A percentile compares a stretch with the other conserved stretches of the same genome.
Evolutionary conservation across 2,113 vertebrate species (phyloP).

Genomic region (Vidua macroura): DNA sequence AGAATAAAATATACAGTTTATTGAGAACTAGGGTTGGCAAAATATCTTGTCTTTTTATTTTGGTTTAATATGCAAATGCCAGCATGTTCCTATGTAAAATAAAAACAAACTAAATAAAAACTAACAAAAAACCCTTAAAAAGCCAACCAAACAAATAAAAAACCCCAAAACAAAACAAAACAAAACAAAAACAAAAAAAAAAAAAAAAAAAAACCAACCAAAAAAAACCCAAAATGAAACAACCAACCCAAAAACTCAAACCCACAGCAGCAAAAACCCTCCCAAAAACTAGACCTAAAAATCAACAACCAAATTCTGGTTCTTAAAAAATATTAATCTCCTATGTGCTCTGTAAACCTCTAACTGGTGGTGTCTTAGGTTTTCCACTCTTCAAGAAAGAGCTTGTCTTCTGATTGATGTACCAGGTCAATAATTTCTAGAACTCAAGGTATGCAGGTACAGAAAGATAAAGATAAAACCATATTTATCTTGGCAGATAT

Average conservation of each 20-base stretch:
- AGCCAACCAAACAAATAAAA: neutral
- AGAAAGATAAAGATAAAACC: neutral
- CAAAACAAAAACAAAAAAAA: too few species aligned
- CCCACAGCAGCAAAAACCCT: fast-evolving
- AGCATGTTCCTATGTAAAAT: neutral
- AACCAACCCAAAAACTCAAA: neutral
- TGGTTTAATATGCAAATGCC: neutral
- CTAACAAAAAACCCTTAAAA: neutral
- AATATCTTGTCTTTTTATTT: neutral
- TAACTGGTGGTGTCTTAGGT: fast-evolving
- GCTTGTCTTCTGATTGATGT: neutral
- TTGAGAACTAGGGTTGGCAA: neutral
- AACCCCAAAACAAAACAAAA: too few species aligned
- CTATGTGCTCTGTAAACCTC: neutral
- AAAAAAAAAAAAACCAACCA: too few species aligned
- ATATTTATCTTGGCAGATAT: neutral
- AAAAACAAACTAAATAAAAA: neutral
- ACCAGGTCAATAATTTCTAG: neutral
- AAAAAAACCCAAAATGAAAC: neutral
- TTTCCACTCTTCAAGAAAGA: neutral
- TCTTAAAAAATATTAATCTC: neutral
- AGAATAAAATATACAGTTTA: neutral
- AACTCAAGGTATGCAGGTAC: neutral
- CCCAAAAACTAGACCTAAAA: neutral
- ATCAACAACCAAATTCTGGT: neutral